Conservation (phyloP, 2,888 invertebrate genomes). For the Heteropelma amictum region DNA sequence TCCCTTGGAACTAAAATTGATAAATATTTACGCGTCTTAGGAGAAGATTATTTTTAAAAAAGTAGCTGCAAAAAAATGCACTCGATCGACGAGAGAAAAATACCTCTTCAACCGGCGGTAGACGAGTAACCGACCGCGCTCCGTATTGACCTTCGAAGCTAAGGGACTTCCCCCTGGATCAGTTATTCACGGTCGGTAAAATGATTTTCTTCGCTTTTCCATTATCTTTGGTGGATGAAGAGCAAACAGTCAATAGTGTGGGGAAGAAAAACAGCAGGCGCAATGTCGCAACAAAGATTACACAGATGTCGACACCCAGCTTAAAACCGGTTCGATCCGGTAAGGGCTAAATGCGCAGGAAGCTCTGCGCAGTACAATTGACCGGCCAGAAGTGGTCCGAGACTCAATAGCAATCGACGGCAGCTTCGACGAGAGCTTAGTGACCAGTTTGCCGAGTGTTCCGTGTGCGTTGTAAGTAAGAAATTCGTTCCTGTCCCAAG, state of each 20-base stretch:
- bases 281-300: not conserved
- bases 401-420: conserved; percentile 73
- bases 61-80: no score
- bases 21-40: no score
- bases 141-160: not conserved
- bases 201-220: not conserved
- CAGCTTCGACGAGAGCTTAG: conserved; percentile 68
- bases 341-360: conserved; percentile 68
- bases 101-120: no score
- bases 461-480: conserved; percentile 52
- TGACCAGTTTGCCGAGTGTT: conserved; percentile 54
- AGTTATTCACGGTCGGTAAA: conserved; percentile 4
- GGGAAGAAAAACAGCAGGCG: not conserved
- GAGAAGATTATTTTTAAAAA: no score
- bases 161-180: not conserved
- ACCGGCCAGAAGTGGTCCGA: conserved; percentile 65
- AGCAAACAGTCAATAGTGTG: not conserved
- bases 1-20: no score
- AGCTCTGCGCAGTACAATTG: conserved; percentile 74
- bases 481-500: conserved; percentile 37
- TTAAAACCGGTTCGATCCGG: conserved; percentile 65
- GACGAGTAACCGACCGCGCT: not conserved
- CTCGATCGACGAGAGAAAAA: no score
- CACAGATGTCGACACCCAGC: conserved; percentile 72
- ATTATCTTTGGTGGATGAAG: not conserved